Base-by-base conservation (phyloP, 2,888 invertebrate genomes). In the Argynnis bischoffii region DNA sequence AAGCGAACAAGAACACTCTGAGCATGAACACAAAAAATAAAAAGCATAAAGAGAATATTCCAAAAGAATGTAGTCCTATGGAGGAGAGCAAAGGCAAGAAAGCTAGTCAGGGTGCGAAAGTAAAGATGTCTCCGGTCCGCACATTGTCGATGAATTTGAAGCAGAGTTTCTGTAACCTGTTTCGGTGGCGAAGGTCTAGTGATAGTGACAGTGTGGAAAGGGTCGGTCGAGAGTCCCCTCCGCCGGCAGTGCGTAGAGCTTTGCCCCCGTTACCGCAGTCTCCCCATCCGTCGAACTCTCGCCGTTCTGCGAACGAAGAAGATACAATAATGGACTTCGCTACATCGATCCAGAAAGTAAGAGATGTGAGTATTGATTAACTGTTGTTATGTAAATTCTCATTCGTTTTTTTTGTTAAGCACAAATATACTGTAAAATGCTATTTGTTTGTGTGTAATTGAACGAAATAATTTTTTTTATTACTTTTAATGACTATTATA, bases 341-440 rank as follows among this genome's bases (percentile, higher is more conserved):
- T 53, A 96, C 97, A 41, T 98, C 97, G 77, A 97, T 98, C 81
- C 97, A 98, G 85, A 97, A 96, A 94, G 98, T 98, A 64, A 98
- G 98, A 94, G 97, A 98, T 92, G 98, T 98, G 93, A 94, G 96
- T 94, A 70, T 35, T 35, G 8, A 35, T 55, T 16, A 16, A 1
- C 8, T 47, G 1, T 35, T 35, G 35, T 35, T 35, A 26, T 8
- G 8, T 8, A 35, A 35, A 35, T 35, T 35, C 35, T 35, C 35
- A 35, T 35, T 35, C 6, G 6, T 8, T 35, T 8, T 31, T 35
- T 35, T 35, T 35, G 5, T 31, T 6, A 31, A 31, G 31, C 6
- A 21, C 3, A 21, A 21, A 21, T 4, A 2, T 26, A 26, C 8
- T 8, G 6, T 35, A 8, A 0, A 8, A 35, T 35, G 8, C 8